phyloP scores from a whole-genome alignment of 2,888 invertebrate genomes.

The Drosophila limbata region DNA sequence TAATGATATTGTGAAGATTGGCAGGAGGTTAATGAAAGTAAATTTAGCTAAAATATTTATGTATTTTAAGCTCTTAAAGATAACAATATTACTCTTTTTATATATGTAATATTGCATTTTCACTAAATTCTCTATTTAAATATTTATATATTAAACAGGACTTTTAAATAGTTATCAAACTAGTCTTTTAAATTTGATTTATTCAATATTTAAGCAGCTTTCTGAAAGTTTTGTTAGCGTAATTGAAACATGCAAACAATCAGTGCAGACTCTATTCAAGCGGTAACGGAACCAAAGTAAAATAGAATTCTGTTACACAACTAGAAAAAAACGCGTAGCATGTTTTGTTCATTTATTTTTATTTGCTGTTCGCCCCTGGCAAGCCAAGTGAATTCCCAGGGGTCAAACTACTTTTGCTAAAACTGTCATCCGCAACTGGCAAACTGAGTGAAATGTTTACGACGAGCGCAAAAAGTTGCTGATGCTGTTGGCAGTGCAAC shows the following conservation, averaged over 20 bases:
- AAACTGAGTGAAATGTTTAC: constrained; percentile 64
- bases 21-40: background rate
- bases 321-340: constrained; percentile 7
- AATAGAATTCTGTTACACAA: constrained; percentile 20
- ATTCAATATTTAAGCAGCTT: constrained; percentile 1
- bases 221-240: background rate
- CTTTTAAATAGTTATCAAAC: background rate
- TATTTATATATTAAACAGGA: background rate
- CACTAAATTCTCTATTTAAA: background rate
- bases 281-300: constrained; percentile 21
- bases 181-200: background rate
- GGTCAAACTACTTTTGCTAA: constrained; percentile 64
- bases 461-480: constrained; percentile 55
- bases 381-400: constrained; percentile 52
- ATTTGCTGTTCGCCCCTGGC: constrained; percentile 24
- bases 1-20: background rate
- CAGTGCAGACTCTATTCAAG: constrained; percentile 8
- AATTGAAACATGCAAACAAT: constrained; percentile 14
- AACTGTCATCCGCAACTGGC: constrained; percentile 46
- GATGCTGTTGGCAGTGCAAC: constrained; percentile 39
- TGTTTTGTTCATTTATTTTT: background rate
- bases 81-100: background rate
- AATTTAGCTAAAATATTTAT: background rate
- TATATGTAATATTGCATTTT: background rate
- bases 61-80: background rate